A percentile compares a stretch with the other conserved stretches of the same genome.
Conservation (phyloP, 2,113 vertebrate species). For the Pedionomus torquatus region DNA sequence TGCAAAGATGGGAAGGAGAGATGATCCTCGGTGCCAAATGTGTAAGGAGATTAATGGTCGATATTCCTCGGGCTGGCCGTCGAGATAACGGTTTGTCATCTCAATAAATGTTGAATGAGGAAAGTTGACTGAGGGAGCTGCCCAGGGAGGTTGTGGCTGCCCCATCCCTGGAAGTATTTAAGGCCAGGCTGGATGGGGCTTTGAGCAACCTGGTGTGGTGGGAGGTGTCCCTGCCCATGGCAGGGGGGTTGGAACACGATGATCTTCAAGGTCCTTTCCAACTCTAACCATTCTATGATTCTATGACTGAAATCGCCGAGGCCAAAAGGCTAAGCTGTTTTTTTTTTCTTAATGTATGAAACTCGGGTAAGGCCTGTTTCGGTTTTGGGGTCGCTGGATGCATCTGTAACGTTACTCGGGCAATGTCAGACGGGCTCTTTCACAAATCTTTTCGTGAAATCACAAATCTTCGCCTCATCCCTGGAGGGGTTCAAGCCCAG, state of each 20-base stretch:
- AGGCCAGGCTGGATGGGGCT: too few species aligned
- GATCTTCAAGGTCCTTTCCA: too few species aligned
- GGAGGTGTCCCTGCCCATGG: too few species aligned
- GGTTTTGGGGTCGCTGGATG: rapidly evolving
- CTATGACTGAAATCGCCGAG: not conserved
- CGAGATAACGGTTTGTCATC: rapidly evolving
- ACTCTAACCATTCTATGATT: too few species aligned
- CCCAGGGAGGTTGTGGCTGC: too few species aligned
- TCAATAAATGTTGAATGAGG: not conserved
- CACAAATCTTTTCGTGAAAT: not conserved
- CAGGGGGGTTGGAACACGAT: too few species aligned
- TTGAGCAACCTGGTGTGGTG: too few species aligned
- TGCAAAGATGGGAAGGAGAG: not conserved
- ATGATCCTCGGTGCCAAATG: not conserved
- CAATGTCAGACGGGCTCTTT: rapidly evolving
- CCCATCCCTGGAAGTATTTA: too few species aligned
- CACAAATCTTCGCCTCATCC: not conserved
- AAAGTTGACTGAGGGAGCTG: too few species aligned
- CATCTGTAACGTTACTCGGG: rapidly evolving
- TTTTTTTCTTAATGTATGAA: rapidly evolving
- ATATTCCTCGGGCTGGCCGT: not conserved
- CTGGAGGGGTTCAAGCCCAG: not conserved
- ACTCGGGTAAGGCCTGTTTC: rapidly evolving
- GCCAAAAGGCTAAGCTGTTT: not conserved
- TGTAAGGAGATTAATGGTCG: not conserved